Percentiles rank a stretch among this genome's conserved stretches.
These are phyloP conservation scores for Salvelinus namaycush DNA, from an alignment of 2,113 vertebrate species.

Conservation along the genomic window DNA sequence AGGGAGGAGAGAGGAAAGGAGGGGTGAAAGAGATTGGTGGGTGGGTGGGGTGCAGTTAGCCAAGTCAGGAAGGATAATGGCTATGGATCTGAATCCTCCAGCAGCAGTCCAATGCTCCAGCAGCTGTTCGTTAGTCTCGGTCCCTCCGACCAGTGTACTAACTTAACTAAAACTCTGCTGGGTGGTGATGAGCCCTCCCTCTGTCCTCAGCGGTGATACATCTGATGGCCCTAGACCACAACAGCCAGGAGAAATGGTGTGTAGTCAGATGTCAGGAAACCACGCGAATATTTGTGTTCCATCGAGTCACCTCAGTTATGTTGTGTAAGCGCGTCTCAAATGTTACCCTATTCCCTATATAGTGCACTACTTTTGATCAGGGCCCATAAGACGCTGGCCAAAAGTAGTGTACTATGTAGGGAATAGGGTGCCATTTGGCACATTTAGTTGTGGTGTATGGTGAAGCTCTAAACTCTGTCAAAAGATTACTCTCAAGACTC, in stretches of 20 bases:
- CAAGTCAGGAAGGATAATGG: conserved; percentile 52
- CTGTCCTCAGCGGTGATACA: conserved; percentile 4
- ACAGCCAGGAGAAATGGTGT: conserved; percentile 3
- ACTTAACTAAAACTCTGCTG: not conserved
- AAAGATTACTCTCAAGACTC: not conserved
- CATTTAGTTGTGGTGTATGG: not conserved
- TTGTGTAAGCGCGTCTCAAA: not conserved
- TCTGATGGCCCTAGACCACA: not conserved
- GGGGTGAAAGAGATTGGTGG: too few relatives aligned
- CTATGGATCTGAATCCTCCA: not conserved
- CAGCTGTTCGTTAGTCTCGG: conserved; percentile 43
- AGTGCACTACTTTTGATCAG: too few relatives aligned
- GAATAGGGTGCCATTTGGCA: not conserved
- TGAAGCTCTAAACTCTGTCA: not conserved
- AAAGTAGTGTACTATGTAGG: too few relatives aligned
- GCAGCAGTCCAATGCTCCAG: not conserved
- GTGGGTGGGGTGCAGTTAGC: conserved; percentile 30
- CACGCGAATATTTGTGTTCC: not conserved
- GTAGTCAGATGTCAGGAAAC: not conserved
- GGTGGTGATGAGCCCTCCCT: conserved; percentile 27
- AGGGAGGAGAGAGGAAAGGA: not conserved
- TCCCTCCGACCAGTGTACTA: too few relatives aligned
- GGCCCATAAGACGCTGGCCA: too few relatives aligned
- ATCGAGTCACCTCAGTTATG: not conserved
- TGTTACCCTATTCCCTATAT: too few relatives aligned